phyloP scores from a whole-genome alignment of 2,113 vertebrate species.

The Misgurnus anguillicaudatus region DNA sequence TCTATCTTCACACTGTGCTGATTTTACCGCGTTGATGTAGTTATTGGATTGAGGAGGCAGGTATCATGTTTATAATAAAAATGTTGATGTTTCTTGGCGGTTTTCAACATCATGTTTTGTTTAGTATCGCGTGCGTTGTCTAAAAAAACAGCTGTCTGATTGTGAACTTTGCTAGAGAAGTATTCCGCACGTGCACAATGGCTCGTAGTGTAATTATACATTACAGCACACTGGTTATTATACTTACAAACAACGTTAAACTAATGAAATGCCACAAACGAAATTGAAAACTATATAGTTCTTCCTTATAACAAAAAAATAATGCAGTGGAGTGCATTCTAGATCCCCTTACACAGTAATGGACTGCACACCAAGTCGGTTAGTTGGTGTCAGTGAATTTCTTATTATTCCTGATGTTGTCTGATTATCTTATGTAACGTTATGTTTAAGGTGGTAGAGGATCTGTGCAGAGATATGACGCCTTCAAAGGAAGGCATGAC shows the following conservation, averaged over 20 bases:
- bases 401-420: background rate
- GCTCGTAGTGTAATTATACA: background rate
- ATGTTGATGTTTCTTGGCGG: background rate
- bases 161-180: background rate
- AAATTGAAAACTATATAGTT: background rate
- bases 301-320: background rate
- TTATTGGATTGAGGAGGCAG: background rate
- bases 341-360: background rate
- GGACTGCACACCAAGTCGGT: too few relatives aligned
- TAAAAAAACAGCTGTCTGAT: background rate
- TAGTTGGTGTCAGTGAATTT: background rate
- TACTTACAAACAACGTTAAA: too few relatives aligned
- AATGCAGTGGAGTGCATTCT: background rate
- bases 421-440: constrained; percentile 1
- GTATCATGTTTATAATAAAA: background rate
- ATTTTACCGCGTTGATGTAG: constrained; percentile 20
- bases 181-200: background rate
- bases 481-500: constrained; percentile 69
- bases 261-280: too few relatives aligned
- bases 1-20: background rate
- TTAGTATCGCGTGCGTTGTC: background rate
- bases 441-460: constrained; percentile 4
- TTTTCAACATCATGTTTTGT: background rate
- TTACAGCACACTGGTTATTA: background rate
- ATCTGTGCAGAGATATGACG: constrained; percentile 66